phyloP scores from a whole-genome alignment of 2,888 invertebrate species.

The Branchellion lobata region DNA sequence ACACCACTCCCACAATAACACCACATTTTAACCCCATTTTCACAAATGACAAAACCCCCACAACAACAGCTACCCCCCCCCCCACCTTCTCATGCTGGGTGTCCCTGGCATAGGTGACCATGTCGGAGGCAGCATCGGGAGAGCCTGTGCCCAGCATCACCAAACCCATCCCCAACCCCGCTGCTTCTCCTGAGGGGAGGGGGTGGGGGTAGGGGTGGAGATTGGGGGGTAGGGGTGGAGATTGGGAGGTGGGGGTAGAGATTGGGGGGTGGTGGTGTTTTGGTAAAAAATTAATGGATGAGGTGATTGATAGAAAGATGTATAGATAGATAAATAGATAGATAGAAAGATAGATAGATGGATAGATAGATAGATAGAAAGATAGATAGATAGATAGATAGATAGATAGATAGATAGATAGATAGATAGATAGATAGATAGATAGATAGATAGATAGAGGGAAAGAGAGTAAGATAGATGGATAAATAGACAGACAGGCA shows the following conservation, averaged over 20 bases:
- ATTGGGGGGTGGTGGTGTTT: neutral
- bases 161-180: constrained; percentile 98
- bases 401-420: too few relatives aligned
- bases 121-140: constrained; percentile 60
- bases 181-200: constrained; percentile 82
- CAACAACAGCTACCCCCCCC: neutral
- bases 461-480: too few relatives aligned
- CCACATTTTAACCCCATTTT: too few relatives aligned
- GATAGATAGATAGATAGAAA: too few relatives aligned
- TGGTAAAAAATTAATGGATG: neutral
- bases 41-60: constrained; percentile 81
- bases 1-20: constrained; percentile 93
- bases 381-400: too few relatives aligned
- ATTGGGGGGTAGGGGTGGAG: neutral
- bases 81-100: constrained; percentile 87
- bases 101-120: constrained; percentile 82
- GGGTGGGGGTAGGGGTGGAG: neutral
- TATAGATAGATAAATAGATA: neutral
- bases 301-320: neutral
- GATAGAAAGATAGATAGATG: too few relatives aligned
- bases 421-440: too few relatives aligned
- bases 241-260: constrained; percentile 47
- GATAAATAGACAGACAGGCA: too few relatives aligned
- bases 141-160: constrained; percentile 93
- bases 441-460: too few relatives aligned